phyloP scores from a whole-genome alignment of 2,888 invertebrate genomes.

The Peribatodes rhomboidaria region DNA sequence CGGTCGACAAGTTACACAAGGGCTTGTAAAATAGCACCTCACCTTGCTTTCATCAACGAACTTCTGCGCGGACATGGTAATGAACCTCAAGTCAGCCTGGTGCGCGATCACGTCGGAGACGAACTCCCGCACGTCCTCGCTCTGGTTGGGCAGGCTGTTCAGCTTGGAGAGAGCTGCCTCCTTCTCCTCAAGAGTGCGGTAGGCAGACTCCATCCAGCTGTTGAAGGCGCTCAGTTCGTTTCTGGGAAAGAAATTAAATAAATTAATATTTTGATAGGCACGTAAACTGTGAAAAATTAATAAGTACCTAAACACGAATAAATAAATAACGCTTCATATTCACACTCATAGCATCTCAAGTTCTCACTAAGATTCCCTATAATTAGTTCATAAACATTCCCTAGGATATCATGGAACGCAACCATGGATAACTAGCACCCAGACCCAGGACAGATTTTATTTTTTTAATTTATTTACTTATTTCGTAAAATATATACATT shows the following conservation, averaged over 20 bases:
- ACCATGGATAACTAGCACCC: too few relatives aligned
- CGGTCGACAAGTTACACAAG: too few relatives aligned
- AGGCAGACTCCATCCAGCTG: slow-evolving; percentile 93
- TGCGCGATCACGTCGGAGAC: slow-evolving; percentile 97
- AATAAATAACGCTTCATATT: too few relatives aligned
- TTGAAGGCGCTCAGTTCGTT: slow-evolving; percentile 93
- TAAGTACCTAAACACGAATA: not conserved
- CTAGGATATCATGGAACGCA: too few relatives aligned
- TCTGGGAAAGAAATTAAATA: too few relatives aligned
- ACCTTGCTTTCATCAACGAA: slow-evolving; percentile 98
- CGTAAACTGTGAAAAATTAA: too few relatives aligned
- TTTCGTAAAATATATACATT: too few relatives aligned
- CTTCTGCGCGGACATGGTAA: slow-evolving; percentile 98
- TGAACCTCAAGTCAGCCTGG: slow-evolving; percentile 97
- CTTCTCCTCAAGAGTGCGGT: slow-evolving; percentile 93
- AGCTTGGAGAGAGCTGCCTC: slow-evolving; percentile 93
- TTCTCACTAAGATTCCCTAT: too few relatives aligned
- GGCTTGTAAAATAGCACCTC: not conserved
- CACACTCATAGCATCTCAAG: too few relatives aligned
- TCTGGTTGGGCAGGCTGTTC: slow-evolving; percentile 89
- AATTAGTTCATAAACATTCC: too few relatives aligned
- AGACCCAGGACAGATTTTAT: too few relatives aligned
- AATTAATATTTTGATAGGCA: not conserved
- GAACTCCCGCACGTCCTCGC: slow-evolving; percentile 94
- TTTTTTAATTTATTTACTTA: too few relatives aligned